These are phyloP conservation scores for Megaptera novaeangliae DNA, from an alignment of 2,113 vertebrate species.

Conservation along the genomic window DNA sequence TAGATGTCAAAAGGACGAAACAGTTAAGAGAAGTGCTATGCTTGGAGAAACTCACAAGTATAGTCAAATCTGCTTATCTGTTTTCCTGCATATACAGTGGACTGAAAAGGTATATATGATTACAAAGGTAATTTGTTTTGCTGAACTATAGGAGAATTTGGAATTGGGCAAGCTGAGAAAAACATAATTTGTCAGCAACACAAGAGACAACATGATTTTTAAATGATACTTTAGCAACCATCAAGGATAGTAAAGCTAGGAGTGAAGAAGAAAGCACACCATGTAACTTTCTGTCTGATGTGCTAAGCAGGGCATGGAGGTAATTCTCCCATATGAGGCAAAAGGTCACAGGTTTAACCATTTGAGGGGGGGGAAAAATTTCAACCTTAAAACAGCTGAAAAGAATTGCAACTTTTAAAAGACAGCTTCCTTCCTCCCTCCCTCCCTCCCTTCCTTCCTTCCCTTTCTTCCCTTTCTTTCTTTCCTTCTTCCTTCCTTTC, in stretches of 20 bases:
- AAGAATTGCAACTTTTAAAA: background rate
- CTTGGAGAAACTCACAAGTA: background rate
- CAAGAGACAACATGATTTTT: background rate
- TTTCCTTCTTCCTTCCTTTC: background rate
- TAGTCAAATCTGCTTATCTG: background rate
- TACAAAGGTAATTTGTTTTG: slow-evolving; percentile 19
- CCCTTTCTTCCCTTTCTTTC: no score
- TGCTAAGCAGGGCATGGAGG: background rate
- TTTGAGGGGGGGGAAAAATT: background rate
- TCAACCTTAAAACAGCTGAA: slow-evolving; percentile 16
- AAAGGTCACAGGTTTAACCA: background rate
- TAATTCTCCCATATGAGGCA: background rate
- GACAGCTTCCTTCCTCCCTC: background rate
- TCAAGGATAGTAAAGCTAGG: slow-evolving; percentile 22
- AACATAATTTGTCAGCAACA: slow-evolving; percentile 24
- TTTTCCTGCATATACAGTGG: background rate
- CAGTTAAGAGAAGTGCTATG: background rate
- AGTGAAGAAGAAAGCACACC: background rate
- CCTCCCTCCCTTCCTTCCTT: background rate
- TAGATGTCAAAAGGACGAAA: slow-evolving; percentile 45
- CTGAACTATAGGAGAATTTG: background rate
- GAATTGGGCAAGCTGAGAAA: background rate
- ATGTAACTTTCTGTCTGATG: background rate
- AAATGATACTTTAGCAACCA: background rate
- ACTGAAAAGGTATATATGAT: slow-evolving; percentile 25